Evolutionary conservation across 2,888 invertebrate genomes (phyloP).

Genomic region (Zelleria hepariella): DNA sequence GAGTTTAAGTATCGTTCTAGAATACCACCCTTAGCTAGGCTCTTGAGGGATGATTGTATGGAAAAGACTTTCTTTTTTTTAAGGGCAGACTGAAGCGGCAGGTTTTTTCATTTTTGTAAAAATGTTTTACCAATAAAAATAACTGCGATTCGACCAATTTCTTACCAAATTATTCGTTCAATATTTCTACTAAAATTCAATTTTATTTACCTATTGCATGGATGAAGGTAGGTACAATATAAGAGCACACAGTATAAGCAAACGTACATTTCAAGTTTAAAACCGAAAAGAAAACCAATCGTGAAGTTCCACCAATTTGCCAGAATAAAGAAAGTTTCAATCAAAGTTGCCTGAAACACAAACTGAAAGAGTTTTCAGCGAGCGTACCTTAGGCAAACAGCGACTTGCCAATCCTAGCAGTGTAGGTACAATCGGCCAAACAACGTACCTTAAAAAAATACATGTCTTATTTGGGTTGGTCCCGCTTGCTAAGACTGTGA

Average conservation of each 20-base stretch:
- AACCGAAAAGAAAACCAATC: slow-evolving; percentile 53
- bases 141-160: too few species aligned
- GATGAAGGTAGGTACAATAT: not conserved
- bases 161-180: too few species aligned
- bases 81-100: not conserved
- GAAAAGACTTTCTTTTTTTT: not conserved
- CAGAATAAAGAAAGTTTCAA: slow-evolving; percentile 63
- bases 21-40: slow-evolving; percentile 13
- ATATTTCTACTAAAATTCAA: too few species aligned
- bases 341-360: slow-evolving; percentile 51
- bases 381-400: slow-evolving; percentile 40
- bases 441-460: not conserved
- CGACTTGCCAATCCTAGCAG: slow-evolving; percentile 15
- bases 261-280: slow-evolving; percentile 12
- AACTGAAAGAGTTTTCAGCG: slow-evolving; percentile 36
- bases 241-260: not conserved
- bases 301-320: slow-evolving; percentile 57
- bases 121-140: not conserved
- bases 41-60: slow-evolving; percentile 15
- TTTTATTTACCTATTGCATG: not conserved
- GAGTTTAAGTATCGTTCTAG: too few species aligned
- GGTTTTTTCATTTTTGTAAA: not conserved
- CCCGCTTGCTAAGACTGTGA: too few species aligned
- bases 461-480: too few species aligned
- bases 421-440: not conserved